phyloP scores from a whole-genome alignment of 2,113 vertebrate genomes.

The Mystacornis crossleyi region DNA sequence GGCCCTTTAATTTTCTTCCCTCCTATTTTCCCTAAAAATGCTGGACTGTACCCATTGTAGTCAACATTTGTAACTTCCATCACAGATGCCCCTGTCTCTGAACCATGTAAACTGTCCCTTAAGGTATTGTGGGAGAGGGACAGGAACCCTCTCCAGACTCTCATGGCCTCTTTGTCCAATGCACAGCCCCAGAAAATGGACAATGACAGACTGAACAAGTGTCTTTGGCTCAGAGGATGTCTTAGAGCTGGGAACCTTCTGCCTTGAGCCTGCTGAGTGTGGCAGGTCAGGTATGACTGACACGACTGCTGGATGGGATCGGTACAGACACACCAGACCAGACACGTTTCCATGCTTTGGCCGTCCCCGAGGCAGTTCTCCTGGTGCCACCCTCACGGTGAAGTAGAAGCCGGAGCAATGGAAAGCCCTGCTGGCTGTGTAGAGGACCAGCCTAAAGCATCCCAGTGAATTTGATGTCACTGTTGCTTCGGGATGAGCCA shows the following conservation, averaged over 20 bases:
- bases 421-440: neutral
- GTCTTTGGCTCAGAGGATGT: neutral
- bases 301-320: neutral
- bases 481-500: neutral
- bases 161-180: neutral
- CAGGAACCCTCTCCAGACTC: neutral
- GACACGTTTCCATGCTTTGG: accelerated
- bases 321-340: accelerated
- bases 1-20: neutral
- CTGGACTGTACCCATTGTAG: neutral
- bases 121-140: neutral
- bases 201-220: neutral
- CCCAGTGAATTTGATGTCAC: neutral
- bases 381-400: neutral
- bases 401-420: neutral
- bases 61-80: neutral
- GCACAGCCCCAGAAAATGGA: neutral
- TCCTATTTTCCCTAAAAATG: neutral
- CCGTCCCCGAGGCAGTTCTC: neutral
- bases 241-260: neutral
- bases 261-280: neutral
- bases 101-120: neutral
- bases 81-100: neutral
- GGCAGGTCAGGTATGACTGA: neutral
- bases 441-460: neutral